Percentiles rank a stretch among this genome's conserved stretches.
These are phyloP conservation scores for Pachycephala philippinensis DNA, from an alignment of 2,113 vertebrate species.

Conservation along the genomic window DNA sequence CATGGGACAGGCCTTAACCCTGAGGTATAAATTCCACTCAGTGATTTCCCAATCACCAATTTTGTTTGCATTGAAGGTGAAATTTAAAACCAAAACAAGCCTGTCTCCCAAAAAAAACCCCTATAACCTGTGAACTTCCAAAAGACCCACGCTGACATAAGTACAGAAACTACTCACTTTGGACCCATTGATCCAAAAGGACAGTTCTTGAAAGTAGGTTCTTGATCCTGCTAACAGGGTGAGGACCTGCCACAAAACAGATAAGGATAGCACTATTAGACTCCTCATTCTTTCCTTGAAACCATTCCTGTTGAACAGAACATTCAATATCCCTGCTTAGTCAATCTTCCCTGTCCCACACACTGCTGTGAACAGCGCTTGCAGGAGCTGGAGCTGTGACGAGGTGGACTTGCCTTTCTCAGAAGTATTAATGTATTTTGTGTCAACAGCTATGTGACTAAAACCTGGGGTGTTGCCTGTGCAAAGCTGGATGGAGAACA, in stretches of 20 bases:
- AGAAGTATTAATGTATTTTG: neutral
- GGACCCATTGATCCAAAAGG: neutral
- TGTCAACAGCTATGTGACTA: rapidly evolving
- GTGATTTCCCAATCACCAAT: neutral
- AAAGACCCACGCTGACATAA: neutral
- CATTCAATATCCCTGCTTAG: neutral
- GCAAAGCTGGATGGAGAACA: neutral
- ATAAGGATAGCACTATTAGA: rapidly evolving
- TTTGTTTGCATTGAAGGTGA: neutral
- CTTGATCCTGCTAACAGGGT: neutral
- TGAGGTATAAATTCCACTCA: neutral
- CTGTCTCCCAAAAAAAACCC: rapidly evolving
- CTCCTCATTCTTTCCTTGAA: neutral
- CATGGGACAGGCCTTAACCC: neutral
- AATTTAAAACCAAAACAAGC: neutral
- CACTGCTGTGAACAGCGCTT: rapidly evolving
- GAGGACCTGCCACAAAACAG: neutral
- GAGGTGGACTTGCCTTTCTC: neutral
- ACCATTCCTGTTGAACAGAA: neutral
- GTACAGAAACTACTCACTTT: neutral
- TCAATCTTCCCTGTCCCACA: neutral
- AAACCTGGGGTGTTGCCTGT: neutral
- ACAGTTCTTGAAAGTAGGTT: neutral
- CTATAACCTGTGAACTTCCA: neutral
- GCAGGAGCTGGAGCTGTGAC: neutral